These are phyloP conservation scores for Pterois miles DNA, from an alignment of 2,797 vertebrate genomes.

Conservation along the genomic window DNA sequence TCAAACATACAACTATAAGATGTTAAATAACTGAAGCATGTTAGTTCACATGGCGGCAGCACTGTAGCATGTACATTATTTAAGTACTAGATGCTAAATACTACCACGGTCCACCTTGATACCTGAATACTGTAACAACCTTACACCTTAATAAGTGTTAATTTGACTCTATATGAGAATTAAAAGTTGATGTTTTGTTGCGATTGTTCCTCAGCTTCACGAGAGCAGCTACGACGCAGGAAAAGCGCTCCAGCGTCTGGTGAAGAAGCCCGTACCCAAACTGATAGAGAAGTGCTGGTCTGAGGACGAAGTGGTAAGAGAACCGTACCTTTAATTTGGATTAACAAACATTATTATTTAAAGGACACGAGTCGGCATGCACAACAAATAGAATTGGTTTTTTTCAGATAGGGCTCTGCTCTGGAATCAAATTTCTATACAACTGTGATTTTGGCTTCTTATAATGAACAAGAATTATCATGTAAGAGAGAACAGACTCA, in stretches of 20 bases:
- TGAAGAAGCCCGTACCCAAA: constrained; percentile 98
- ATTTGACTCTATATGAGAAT: background rate
- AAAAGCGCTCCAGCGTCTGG: constrained; percentile 97
- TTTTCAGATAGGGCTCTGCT: background rate
- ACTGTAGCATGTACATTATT: no score
- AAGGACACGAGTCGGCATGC: background rate
- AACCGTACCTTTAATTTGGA: background rate
- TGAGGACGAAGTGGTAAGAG: constrained; percentile 97
- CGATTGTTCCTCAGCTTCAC: constrained; percentile 86
- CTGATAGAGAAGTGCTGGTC: constrained; percentile 99
- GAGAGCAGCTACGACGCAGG: constrained; percentile 98
- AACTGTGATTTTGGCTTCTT: no score
- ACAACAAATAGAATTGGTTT: background rate
- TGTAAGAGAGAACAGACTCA: no score
- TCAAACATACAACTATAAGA: no score
- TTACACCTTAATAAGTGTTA: background rate
- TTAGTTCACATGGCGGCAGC: no score
- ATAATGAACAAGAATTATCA: no score
- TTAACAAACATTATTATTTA: background rate
- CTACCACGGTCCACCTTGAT: no score
- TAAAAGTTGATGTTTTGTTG: background rate
- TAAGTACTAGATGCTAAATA: no score
- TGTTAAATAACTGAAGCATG: no score
- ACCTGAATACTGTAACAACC: no score
- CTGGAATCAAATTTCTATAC: no score